Evolutionary conservation across 2,888 invertebrate genomes (phyloP).

Genomic region (Dorcus hopei): DNA sequence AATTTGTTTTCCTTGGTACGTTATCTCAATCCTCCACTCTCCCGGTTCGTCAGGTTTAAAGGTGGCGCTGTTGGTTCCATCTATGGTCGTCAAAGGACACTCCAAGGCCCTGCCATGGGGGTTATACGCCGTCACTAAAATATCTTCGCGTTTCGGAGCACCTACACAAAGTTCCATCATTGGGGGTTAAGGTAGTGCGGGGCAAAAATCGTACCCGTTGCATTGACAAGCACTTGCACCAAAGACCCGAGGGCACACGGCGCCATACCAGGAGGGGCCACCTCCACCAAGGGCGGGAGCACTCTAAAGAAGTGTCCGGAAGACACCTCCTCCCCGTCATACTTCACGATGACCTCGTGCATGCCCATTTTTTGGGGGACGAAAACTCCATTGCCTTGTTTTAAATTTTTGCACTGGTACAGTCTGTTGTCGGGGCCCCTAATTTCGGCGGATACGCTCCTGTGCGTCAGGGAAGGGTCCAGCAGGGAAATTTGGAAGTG

Average conservation of each 20-base stretch:
- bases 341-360: slow-evolving; percentile 72
- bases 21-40: slow-evolving; percentile 94
- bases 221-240: slow-evolving; percentile 90
- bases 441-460: slow-evolving; percentile 42
- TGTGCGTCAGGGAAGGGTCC: slow-evolving; percentile 49
- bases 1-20: slow-evolving; percentile 94
- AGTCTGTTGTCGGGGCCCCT: slow-evolving; percentile 45
- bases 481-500: slow-evolving; percentile 75
- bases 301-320: slow-evolving; percentile 77
- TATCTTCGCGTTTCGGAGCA: slow-evolving; percentile 74
- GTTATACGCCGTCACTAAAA: slow-evolving; percentile 88
- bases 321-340: slow-evolving; percentile 55
- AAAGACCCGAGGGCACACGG: slow-evolving; percentile 93
- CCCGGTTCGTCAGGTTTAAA: slow-evolving; percentile 97
- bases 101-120: slow-evolving; percentile 81
- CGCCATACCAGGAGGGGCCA: slow-evolving; percentile 89
- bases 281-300: slow-evolving; percentile 80
- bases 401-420: slow-evolving; percentile 46
- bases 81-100: slow-evolving; percentile 81
- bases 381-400: slow-evolving; percentile 79
- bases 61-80: slow-evolving; percentile 89
- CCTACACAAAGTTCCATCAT: slow-evolving; percentile 49
- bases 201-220: slow-evolving; percentile 52
- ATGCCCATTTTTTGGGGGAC: slow-evolving; percentile 88
- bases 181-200: not conserved